Base-by-base conservation (phyloP, 2,797 vertebrate genomes). In the Pseudotriccus pelzelni region DNA sequence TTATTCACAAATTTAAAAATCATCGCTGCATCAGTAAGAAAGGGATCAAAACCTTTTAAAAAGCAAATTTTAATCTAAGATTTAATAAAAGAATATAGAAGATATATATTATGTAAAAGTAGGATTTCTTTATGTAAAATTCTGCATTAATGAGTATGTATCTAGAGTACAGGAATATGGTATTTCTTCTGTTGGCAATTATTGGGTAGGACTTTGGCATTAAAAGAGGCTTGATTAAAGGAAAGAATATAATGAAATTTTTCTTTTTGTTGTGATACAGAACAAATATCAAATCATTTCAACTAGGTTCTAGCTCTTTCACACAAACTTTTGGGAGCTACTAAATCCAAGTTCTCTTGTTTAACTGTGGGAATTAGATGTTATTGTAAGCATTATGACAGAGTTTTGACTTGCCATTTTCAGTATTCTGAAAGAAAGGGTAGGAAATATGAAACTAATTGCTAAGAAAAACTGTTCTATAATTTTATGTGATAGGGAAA, bases 1-100 rank as follows among this genome's bases (percentile, higher is more conserved):
- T 96, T 85, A 73, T 55, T 88, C 63, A 89, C 36, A 79, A 78
- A 79, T 83, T 50, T 84, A 74, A 49, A 92, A 94, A 55, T 67
- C 14, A 52, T 41, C 16, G 25, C 39, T 69, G 12, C 21, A 37
- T 79, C 34, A 13, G 24, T 43, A 76, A 80, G 25, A 58, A 68
- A 66, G 11, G 24, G 12, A 52, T 30, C 7, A 46, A 78, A 46
- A 52, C 4, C 6, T 59, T 32, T 30, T 44, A 37, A 1, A 56
- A 68, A 41, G 7, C 32, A 69, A 68, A 58, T 46, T 41, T 81
- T 49, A 43, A 15, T 64, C 21, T 39, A 39, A 39, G 39, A 39
- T 39, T 39, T 50, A 60, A 37, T 36, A 17, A 6, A 53, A 81
- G 37, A 53, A 30, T 55, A n/a, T 25, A 27, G 17, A 20, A 34